These are phyloP conservation scores for Poeciliopsis occidentalis DNA, from an alignment of 2,113 vertebrate species.

Conservation along the genomic window DNA sequence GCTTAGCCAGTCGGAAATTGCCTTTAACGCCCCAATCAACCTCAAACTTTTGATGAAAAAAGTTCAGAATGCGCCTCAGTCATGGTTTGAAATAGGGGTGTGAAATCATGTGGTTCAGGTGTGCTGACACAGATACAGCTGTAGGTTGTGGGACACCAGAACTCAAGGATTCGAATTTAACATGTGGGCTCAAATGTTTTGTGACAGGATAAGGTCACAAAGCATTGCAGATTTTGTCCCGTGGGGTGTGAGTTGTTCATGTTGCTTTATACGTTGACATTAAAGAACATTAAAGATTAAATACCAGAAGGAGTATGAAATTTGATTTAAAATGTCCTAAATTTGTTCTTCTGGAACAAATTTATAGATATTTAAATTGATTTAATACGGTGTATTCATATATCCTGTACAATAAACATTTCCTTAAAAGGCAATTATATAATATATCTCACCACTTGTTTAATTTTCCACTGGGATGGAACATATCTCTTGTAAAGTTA, in stretches of 20 bases:
- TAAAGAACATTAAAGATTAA: constrained; percentile 12
- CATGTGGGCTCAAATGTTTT: background rate
- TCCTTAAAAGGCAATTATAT: constrained; percentile 40
- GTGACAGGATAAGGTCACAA: background rate
- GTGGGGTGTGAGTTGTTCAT: constrained; percentile 32
- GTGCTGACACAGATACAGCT: no score
- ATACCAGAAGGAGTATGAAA: constrained; percentile 30
- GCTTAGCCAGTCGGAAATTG: background rate
- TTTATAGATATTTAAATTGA: constrained; percentile 31
- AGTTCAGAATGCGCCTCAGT: background rate
- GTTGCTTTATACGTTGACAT: constrained; percentile 58
- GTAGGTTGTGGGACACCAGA: no score
- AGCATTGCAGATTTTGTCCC: background rate
- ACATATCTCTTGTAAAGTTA: constrained; percentile 56
- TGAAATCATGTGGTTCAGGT: background rate
- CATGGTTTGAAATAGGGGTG: background rate
- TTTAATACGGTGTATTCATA: constrained; percentile 33
- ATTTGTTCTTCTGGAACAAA: constrained; percentile 2
- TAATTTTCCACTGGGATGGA: constrained; percentile 47
- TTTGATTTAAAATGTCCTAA: constrained; percentile 44
- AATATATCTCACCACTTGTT: constrained; percentile 43
- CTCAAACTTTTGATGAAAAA: background rate
- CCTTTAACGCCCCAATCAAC: background rate
- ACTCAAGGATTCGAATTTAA: no score
- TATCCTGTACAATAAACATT: constrained; percentile 44